Percentiles rank a stretch among this genome's conserved stretches.
Conservation (phyloP, 2,888 invertebrate genomes). For the Cylindroiulus punctatus region DNA sequence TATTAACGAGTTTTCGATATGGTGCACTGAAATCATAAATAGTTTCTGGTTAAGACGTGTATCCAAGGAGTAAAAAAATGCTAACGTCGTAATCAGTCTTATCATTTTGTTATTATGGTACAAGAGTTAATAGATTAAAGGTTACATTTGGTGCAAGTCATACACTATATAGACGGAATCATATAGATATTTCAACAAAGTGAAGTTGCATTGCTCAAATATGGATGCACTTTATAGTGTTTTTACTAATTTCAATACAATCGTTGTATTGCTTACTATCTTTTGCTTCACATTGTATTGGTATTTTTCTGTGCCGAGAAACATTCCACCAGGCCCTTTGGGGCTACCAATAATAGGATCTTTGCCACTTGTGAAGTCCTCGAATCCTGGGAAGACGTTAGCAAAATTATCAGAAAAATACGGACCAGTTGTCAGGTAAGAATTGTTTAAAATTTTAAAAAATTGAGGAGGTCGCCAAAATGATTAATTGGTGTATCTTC, state of each 20-base stretch:
- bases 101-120: too few species aligned
- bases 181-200: too few species aligned
- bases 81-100: too few species aligned
- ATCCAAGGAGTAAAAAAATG: too few species aligned
- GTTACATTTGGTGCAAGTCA: too few species aligned
- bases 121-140: too few species aligned
- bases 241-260: neutral
- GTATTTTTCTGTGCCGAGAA: conserved; percentile 1
- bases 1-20: too few species aligned
- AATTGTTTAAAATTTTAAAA: neutral
- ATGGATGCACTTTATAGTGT: neutral
- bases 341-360: conserved; percentile 49
- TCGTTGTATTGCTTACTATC: neutral
- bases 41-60: too few species aligned
- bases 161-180: too few species aligned
- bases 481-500: neutral
- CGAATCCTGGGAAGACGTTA: neutral
- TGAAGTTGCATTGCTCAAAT: too few species aligned
- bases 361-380: neutral
- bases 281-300: neutral
- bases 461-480: neutral
- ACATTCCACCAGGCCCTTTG: conserved; percentile 37
- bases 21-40: too few species aligned
- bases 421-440: conserved; percentile 31
- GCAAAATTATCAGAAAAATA: neutral